Conservation (phyloP, 2,797 vertebrate species). For the Melanotaenia trifasciata region DNA sequence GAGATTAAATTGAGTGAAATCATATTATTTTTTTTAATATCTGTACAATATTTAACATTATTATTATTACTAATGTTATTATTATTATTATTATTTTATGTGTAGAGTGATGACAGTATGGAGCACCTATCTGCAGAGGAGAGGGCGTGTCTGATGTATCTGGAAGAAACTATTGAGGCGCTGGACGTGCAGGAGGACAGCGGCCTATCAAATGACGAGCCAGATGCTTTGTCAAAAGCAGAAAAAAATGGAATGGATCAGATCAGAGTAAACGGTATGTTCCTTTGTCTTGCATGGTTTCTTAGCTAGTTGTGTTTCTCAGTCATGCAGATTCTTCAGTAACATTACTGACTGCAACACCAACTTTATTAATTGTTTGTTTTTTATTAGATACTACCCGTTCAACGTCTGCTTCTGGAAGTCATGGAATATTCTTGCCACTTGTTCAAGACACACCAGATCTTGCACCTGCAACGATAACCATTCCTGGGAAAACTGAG, state of each 20-base stretch:
- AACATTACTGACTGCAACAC: not conserved
- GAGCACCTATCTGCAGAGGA: conserved; percentile 92
- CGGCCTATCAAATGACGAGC: conserved; percentile 86
- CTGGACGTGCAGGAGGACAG: conserved; percentile 91
- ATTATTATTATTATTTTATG: not conserved
- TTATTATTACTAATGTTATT: too few species aligned
- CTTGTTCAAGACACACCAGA: not conserved
- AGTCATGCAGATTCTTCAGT: not conserved
- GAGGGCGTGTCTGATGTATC: conserved; percentile 91
- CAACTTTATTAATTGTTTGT: conserved; percentile 36
- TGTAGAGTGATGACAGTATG: conserved; percentile 89
- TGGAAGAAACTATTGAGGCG: conserved; percentile 93
- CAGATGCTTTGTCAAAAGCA: conserved; percentile 42
- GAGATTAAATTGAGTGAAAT: not conserved
- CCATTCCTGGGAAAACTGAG: conserved; percentile 1
- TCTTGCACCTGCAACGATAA: conserved; percentile 1
- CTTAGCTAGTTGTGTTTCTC: not conserved
- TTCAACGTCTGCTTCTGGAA: conserved; percentile 27
- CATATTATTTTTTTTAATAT: too few species aligned
- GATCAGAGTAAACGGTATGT: conserved; percentile 42
- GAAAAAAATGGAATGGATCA: conserved; percentile 12
- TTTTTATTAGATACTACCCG: conserved; percentile 59
- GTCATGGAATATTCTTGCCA: not conserved
- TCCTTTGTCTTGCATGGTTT: not conserved
- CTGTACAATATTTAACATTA: too few species aligned